Evolutionary conservation across 2,888 invertebrate genomes (phyloP).

Genomic region (Drosophila ezoana): DNA sequence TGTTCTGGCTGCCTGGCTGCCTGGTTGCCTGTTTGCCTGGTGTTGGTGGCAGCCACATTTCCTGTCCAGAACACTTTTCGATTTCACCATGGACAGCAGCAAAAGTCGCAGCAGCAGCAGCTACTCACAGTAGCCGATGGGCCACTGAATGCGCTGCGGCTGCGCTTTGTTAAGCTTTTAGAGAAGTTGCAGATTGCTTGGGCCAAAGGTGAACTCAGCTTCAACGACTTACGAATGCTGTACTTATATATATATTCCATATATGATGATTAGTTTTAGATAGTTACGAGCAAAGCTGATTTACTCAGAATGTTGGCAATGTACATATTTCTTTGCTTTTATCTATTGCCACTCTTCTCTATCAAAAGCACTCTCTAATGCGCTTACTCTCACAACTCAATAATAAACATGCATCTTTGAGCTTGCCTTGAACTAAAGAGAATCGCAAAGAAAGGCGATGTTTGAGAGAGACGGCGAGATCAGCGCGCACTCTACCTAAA

Average conservation of each 20-base stretch:
- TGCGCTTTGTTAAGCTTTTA: slow-evolving; percentile 54
- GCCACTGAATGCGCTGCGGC: slow-evolving; percentile 42
- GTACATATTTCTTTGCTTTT: too few species aligned
- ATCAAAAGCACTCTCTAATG: too few species aligned
- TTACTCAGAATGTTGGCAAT: too few species aligned
- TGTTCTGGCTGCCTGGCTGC: slow-evolving; percentile 12
- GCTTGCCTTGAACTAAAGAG: too few species aligned
- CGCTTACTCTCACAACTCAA: too few species aligned
- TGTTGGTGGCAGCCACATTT: slow-evolving; percentile 62
- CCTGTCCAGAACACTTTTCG: slow-evolving; percentile 78
- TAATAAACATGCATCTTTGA: too few species aligned
- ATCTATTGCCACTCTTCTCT: too few species aligned
- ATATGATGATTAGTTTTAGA: too few species aligned
- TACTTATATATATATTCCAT: background rate
- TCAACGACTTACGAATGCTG: slow-evolving; percentile 22
- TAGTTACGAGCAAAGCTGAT: too few species aligned
- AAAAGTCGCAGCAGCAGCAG: slow-evolving; percentile 18
- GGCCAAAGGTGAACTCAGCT: slow-evolving; percentile 21
- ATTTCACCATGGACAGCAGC: slow-evolving; percentile 54
- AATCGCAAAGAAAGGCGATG: too few species aligned
- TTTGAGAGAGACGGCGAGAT: too few species aligned
- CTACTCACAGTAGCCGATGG: slow-evolving; percentile 63
- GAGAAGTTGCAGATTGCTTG: slow-evolving; percentile 42
- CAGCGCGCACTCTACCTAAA: too few species aligned
- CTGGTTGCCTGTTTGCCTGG: slow-evolving; percentile 7